Conservation (phyloP, 2,113 vertebrate species). For the Paradisaea rubra region DNA sequence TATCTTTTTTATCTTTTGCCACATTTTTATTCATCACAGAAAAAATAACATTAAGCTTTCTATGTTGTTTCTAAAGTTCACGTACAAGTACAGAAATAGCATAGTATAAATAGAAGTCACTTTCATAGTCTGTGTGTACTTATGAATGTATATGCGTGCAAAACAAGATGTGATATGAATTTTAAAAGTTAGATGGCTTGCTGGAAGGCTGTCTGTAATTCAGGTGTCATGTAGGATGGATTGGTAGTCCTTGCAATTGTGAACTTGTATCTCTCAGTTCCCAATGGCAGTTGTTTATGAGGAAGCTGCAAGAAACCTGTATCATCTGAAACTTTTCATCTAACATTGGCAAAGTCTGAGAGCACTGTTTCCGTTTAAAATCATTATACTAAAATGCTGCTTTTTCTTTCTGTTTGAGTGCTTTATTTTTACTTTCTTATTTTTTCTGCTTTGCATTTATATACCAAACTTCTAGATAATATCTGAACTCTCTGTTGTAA, state of each 20-base stretch:
- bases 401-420: background rate
- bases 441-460: slow-evolving; percentile 37
- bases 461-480: slow-evolving; percentile 71
- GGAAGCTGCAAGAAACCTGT: background rate
- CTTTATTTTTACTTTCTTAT: slow-evolving; percentile 8
- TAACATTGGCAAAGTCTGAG: background rate
- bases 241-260: background rate
- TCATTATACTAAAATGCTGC: background rate
- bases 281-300: background rate
- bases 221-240: background rate
- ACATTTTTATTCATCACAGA: background rate
- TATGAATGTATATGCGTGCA: background rate
- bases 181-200: background rate
- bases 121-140: background rate
- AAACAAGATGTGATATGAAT: background rate
- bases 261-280: background rate
- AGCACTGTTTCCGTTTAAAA: background rate
- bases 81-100: background rate
- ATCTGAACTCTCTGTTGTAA: slow-evolving; percentile 78
- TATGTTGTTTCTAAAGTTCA: background rate
- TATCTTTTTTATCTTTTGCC: background rate
- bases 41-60: background rate
- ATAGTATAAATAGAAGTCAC: background rate
- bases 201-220: background rate
- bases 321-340: background rate